A percentile compares a stretch with the other conserved stretches of the same genome.
These are phyloP conservation scores for Macrochelys suwanniensis DNA, from an alignment of 2,797 vertebrate species.

Conservation along the genomic window DNA sequence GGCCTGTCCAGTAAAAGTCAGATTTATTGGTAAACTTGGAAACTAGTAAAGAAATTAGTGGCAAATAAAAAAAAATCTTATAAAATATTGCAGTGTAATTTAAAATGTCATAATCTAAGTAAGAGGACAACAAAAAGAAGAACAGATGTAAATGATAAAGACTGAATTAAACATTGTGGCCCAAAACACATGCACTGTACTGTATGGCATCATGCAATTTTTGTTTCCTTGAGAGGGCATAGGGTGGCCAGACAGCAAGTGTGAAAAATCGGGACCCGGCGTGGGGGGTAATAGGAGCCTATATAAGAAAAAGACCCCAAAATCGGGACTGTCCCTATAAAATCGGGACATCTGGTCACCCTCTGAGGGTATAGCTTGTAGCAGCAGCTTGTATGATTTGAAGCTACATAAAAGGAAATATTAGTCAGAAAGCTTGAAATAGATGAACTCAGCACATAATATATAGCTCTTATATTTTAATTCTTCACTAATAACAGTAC, in stretches of 20 bases:
- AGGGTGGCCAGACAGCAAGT: no score
- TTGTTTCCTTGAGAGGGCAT: not conserved
- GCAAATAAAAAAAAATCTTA: not conserved
- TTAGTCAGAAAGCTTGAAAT: not conserved
- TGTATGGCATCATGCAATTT: not conserved
- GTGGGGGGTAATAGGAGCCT: no score
- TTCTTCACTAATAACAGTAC: not conserved
- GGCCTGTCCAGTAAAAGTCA: not conserved
- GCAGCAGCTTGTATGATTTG: not conserved
- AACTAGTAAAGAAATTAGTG: not conserved
- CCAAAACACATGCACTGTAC: not conserved
- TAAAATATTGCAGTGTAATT: not conserved
- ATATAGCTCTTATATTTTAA: not conserved
- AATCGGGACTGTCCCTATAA: no score
- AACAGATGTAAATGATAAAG: not conserved
- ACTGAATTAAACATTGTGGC: not conserved
- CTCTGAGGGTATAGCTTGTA: not conserved
- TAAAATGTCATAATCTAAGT: not conserved
- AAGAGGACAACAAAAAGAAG: not conserved
- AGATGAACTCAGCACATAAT: not conserved
- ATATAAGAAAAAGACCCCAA: no score
- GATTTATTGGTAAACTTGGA: not conserved
- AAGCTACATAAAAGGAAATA: not conserved
- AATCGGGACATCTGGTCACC: no score
- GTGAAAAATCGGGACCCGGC: no score